These are phyloP conservation scores for Romanomermis culicivorax DNA, from an alignment of 2,888 invertebrate species.

Conservation along the genomic window DNA sequence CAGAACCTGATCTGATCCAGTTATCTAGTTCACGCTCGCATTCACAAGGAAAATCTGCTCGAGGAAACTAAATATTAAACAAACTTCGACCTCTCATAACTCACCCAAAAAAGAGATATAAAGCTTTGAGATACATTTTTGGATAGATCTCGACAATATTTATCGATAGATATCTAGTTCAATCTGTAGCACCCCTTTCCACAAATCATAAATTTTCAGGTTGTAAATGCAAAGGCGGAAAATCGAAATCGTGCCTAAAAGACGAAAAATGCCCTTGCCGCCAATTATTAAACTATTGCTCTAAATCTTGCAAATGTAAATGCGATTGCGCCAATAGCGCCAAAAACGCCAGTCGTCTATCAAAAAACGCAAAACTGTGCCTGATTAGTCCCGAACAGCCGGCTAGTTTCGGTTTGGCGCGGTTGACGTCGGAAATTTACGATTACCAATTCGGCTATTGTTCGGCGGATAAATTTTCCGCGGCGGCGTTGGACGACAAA, in stretches of 20 bases:
- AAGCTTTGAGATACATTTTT: too few species aligned
- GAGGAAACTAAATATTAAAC: too few species aligned
- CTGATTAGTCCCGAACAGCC: not conserved
- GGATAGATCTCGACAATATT: too few species aligned
- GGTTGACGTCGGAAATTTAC: not conserved
- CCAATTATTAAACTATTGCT: not conserved
- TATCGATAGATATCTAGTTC: too few species aligned
- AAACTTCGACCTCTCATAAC: too few species aligned
- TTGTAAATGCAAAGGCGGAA: not conserved
- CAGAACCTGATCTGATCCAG: too few species aligned
- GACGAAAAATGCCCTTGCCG: not conserved
- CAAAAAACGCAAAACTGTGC: conserved; percentile 8
- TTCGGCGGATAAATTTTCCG: not conserved
- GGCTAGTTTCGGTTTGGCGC: not conserved
- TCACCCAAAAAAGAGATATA: too few species aligned
- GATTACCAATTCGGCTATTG: not conserved
- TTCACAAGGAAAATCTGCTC: too few species aligned
- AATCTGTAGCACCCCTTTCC: too few species aligned
- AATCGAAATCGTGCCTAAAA: not conserved
- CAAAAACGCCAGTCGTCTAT: conserved; percentile 10
- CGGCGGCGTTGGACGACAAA: not conserved
- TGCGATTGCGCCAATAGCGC: not conserved
- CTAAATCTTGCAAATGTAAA: not conserved
- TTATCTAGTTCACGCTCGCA: too few species aligned
- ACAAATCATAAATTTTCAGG: too few species aligned